Evolutionary conservation across 2,113 vertebrate species (phyloP), one percentile per base, ranked within the genome.

Genomic region (Etia nguti): DNA sequence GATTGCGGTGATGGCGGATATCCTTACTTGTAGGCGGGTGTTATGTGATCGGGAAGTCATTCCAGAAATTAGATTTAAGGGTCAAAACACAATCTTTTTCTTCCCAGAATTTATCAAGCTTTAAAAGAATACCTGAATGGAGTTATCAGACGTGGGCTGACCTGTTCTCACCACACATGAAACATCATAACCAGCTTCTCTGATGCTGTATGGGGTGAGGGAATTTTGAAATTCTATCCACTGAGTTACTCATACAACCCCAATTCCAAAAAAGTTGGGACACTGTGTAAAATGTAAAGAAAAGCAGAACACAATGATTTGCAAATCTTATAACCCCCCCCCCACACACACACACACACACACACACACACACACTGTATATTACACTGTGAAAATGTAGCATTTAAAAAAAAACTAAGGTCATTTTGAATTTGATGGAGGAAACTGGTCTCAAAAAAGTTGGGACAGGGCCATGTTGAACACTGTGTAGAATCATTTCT

Each of bases 221-320:
- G 15, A 48, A 10, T 48, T 75, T 48, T 48, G 43, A 75, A 75
- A 75, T 48, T 75, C 15, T 29, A 75, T 48, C 24, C 70, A 75
- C 41, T 2, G 41, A 73, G 68, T 73, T 73, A 73, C 38, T 46
- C 41, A 15, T 73, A 46, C 36, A 70, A 70, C 8, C 0, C 12
- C 2, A 0, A 43, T 15, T 43, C 7, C 24, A 16, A 43, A 24
- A 70, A 16, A 2, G 38, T 70, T 70, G 12, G 12, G 36, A 24
- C 36, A 41, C 65, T 1, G 1, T 70, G 36, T 70, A 24, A 10
- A 70, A 70, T 70, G 65, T 24, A 43, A 48, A 48, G 15, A 7
- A 48, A 48, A 48, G 13, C 13, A 15, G 13, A 46, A 15, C 34
- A 12, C 1, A 1, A 43, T 4, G 12, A 6, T 15, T 70, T 70